phyloP scores from a whole-genome alignment of 2,113 vertebrate species.

The Apteryx mantelli region DNA sequence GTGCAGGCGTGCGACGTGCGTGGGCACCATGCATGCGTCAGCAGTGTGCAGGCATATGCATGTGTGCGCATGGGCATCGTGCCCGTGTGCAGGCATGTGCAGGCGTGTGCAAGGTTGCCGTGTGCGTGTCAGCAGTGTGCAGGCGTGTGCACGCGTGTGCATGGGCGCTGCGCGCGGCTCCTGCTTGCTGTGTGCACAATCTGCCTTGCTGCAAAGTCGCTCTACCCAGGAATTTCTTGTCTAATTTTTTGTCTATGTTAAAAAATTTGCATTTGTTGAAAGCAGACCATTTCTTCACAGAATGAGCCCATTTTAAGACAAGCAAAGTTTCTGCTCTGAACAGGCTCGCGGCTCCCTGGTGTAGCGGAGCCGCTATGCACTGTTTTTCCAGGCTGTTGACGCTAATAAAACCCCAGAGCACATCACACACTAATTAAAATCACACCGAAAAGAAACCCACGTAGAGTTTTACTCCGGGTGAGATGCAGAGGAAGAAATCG shows the following conservation, averaged over 20 bases:
- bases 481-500: background rate
- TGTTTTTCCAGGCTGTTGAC: slow-evolving; percentile 48
- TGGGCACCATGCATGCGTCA: no score
- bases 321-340: slow-evolving; percentile 25
- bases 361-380: background rate
- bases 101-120: no score
- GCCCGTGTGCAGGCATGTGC: fast-evolving
- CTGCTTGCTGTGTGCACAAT: fast-evolving
- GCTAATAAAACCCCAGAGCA: slow-evolving; percentile 40
- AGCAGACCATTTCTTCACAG: background rate
- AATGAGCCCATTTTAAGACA: background rate
- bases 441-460: background rate
- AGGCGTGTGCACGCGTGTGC: background rate
- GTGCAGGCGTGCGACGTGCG: no score
- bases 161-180: fast-evolving
- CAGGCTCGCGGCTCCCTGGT: slow-evolving; percentile 54
- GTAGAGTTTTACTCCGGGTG: background rate
- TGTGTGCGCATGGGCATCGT: background rate
- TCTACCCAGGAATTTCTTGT: slow-evolving; percentile 50
- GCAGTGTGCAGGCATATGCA: fast-evolving
- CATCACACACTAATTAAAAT: slow-evolving; percentile 55
- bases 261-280: slow-evolving; percentile 21
- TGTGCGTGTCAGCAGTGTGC: background rate
- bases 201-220: background rate
- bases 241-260: background rate